Evolutionary conservation across 1,140 invertebrate species (phyloP), one percentile per base, ranked within the genome.

Genomic region (Sinella curviseta): DNA sequence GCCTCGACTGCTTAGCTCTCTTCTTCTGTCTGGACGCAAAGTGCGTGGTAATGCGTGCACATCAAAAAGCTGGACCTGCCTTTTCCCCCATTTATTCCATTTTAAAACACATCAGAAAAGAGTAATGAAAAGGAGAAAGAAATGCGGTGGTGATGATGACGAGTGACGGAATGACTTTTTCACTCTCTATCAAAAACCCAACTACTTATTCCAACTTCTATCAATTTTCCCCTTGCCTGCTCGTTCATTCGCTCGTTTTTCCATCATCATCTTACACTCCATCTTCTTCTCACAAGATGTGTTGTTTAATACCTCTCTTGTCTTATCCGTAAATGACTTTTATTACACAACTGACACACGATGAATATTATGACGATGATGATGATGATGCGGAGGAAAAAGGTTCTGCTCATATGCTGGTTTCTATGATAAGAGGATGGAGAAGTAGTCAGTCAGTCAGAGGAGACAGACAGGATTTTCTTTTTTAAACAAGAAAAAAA

Each of bases 311-410:
- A 20, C 55, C 24, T 70, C 65, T 70, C 65, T 70, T 70, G 65
- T 70, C 65, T 70, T 70, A 70, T 70, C 65, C 65, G 57, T 33
- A 70, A 70, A 70, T 70, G 65, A 70, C 65, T 70, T 70, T 70
- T 70, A 70, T 70, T 70, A 33, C 31, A 12, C 31, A 70, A 31
- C 65, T 31, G 65, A 70, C 65, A 70, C 65, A 70, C n/a, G 26
- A 26, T 48, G 8, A n/a, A 48, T 12, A 48, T 20, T 48, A 48
- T 48, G 8, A 12, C 8, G 24, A 60, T 60, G 55, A 26, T 60
- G 55, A 60, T 60, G 55, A 60, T 60, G 55, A 24, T 14, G 12
- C 3, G 3, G 3, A 3, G 24, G n/a, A 60, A 60, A 26, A 3
- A 60, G 12, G 12, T 60, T 60, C 55, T n/a, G n/a, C n/a, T n/a